phyloP scores from a whole-genome alignment of 2,113 vertebrate genomes.

The Eublepharis macularius region DNA sequence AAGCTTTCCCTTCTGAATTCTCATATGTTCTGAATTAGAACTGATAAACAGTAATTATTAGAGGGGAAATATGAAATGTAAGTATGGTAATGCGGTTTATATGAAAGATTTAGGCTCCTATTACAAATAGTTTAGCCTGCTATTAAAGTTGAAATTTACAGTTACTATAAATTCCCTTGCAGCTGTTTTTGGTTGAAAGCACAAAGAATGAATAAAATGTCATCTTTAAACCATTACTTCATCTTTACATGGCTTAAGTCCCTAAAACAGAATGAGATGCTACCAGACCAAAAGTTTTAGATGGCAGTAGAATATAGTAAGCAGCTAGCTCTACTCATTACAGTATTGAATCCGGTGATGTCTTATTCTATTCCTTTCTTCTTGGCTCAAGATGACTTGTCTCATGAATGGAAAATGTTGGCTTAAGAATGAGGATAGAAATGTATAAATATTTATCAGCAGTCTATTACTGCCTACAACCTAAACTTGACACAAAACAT shows the following conservation, averaged over 20 bases:
- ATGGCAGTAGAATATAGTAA: background rate
- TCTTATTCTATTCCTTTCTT: background rate
- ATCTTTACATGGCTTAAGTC: background rate
- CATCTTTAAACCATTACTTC: background rate
- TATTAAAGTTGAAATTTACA: background rate
- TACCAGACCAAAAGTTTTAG: background rate
- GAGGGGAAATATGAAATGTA: background rate
- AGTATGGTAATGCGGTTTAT: too few relatives aligned
- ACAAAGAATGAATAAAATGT: background rate
- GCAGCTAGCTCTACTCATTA: background rate
- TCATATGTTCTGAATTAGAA: background rate
- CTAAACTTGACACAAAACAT: background rate
- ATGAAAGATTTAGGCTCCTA: background rate
- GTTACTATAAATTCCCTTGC: background rate
- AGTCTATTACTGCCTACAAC: background rate
- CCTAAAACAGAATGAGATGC: background rate
- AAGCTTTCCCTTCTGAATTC: background rate
- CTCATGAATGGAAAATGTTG: accelerated
- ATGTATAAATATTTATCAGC: background rate
- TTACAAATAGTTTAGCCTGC: background rate
- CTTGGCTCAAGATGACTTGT: background rate
- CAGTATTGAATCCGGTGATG: background rate
- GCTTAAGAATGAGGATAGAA: background rate
- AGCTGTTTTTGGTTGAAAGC: background rate
- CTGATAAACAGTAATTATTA: background rate